Evolutionary conservation across 2,113 vertebrate genomes (phyloP), one percentile per base, ranked within the genome.

Genomic region (Micronisus gabar): DNA sequence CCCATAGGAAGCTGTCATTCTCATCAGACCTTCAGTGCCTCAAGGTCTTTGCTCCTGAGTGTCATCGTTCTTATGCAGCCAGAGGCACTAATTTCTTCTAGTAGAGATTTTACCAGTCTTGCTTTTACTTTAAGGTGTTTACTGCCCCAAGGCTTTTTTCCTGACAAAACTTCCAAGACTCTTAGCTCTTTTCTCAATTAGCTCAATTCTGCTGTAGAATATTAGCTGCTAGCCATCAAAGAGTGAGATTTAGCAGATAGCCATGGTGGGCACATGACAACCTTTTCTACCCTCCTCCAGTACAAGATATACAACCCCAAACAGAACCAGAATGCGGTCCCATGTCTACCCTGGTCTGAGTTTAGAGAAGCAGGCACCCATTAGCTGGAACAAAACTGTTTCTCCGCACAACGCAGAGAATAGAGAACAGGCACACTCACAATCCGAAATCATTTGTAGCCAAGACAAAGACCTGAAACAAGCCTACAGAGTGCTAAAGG

Each of bases 311-410:
- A 70, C 45, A 70, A 14, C 4, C 41, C 16, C 15, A 50, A 41
- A 36, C 16, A 61, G 55, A 67, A 81, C 25, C 26, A 53, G 53
- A 63, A 75, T 0, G 14, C 26, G 43, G 50, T 29, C 48, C 53
- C 0, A 0, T n/a, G 32, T 16, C 65, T 74, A 3, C 1, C 13
- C 36, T 25, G 29, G 40, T 59, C 43, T 38, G 32, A 86, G 53
- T n/a, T 14, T 14, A 56, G 56, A 82, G 62, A 27, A 79, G 65
- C 78, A 85, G 47, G 40, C 18, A 58, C 18, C n/a, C 75, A 83
- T 7, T 6, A 67, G 38, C 58, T 36, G 19, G 29, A 67, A n/a
- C 52, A 90, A 41, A 90, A 72, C 6, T 43, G n/a, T 30, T 72
- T 55, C 78, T 41, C 20, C 66, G 32, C 27, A 34, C 29, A 20